A percentile compares a stretch with the other conserved stretches of the same genome.
phyloP scores from a whole-genome alignment of 2,113 vertebrate species.

The Taurulus bubalis region DNA sequence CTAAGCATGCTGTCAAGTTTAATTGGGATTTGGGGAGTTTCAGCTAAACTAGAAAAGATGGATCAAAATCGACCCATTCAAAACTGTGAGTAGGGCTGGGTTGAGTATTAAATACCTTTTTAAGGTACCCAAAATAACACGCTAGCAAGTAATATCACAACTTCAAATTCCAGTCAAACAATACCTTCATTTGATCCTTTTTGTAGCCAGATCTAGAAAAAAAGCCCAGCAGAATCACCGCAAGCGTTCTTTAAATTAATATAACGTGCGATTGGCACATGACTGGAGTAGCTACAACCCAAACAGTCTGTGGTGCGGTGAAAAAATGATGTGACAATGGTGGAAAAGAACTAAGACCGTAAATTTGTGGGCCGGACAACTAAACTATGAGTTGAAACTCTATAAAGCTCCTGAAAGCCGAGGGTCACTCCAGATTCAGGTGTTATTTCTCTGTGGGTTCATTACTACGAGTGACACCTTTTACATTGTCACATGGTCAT shows the following conservation, averaged over 20 bases:
- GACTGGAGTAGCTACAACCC: too few relatives aligned
- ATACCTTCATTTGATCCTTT: not conserved
- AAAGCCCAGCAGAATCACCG: not conserved
- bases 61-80: slow-evolving; percentile 20
- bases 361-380: not conserved
- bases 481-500: not conserved
- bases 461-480: not conserved
- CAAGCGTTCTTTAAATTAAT: not conserved
- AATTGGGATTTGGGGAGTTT: slow-evolving; percentile 38
- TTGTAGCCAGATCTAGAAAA: not conserved
- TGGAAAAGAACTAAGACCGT: not conserved
- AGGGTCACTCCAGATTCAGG: too few relatives aligned
- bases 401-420: not conserved
- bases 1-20: slow-evolving; percentile 32
- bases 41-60: slow-evolving; percentile 27
- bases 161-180: not conserved
- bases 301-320: not conserved
- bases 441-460: not conserved
- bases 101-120: not conserved
- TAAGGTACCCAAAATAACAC: not conserved
- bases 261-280: too few relatives aligned
- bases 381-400: not conserved
- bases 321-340: not conserved
- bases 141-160: not conserved
- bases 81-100: not conserved